Evolutionary conservation across 2,797 vertebrate species (phyloP).

Genomic region (Sebastes glaucus): DNA sequence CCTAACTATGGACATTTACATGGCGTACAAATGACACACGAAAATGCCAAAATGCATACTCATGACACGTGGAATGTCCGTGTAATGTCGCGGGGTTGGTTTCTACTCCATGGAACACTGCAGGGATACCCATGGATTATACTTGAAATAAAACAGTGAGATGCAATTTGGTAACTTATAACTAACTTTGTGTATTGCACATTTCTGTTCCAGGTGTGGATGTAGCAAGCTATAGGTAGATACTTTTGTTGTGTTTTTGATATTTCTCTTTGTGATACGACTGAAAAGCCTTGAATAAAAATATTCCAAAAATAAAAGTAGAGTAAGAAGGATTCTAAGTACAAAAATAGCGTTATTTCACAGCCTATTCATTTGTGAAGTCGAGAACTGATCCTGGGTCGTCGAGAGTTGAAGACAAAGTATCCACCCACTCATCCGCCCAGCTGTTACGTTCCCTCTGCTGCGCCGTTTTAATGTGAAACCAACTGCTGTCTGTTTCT

Average conservation of each 20-base stretch:
- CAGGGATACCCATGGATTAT: too few relatives aligned
- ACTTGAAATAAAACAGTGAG: too few relatives aligned
- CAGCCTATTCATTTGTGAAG: background rate
- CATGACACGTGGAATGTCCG: too few relatives aligned
- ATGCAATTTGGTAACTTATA: background rate
- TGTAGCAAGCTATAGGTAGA: background rate
- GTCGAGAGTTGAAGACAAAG: slow-evolving; percentile 11
- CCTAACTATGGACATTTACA: too few relatives aligned
- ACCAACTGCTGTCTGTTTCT: slow-evolving; percentile 14
- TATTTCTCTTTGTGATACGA: background rate
- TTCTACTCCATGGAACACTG: too few relatives aligned
- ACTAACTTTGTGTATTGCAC: background rate
- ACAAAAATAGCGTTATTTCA: background rate
- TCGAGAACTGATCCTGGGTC: background rate
- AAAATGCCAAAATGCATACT: too few relatives aligned
- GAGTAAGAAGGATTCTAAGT: background rate
- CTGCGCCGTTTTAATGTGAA: background rate
- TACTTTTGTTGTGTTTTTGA: background rate
- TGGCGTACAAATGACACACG: too few relatives aligned
- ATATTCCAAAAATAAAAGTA: background rate
- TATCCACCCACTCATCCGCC: slow-evolving; percentile 13
- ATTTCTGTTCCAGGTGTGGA: background rate
- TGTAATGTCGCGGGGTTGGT: too few relatives aligned
- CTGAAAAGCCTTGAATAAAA: background rate
- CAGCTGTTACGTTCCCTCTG: background rate